Base-by-base conservation (phyloP, 2,797 vertebrate species). In the Sebastes oblongus region DNA sequence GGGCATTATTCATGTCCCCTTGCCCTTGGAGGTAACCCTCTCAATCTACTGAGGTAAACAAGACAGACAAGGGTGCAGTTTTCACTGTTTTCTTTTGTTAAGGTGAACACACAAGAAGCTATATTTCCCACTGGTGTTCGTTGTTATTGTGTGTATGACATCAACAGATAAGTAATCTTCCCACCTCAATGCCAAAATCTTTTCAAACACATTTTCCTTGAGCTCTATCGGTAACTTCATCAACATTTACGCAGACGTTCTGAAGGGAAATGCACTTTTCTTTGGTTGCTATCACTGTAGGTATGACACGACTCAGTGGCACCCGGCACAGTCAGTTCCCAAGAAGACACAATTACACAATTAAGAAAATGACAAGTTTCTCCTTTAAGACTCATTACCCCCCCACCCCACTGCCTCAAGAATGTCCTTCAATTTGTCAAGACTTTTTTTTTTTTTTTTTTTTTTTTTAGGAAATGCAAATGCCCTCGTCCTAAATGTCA, bases 21-120 rank as follows among this genome's bases (percentile, higher is more conserved):
- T 95, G 94, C 93, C 93, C 93, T 94, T 95, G 94, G 93, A 95
- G 95, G 92, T 94, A 94, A 94, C 94, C 91, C 92, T 92, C 89
- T 93, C 92, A 93, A 94, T 93, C 93, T 93, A 91, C 76, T 24
- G 86, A 84, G 82, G 90, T 93, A 94, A 95, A 94, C 91, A 93
- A 92, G 92, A 92, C 87, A 92, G 90, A 90, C 92, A 91, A 76
- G 86, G 86, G 86, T 90, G 87, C 86, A 85, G 75, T 90, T 91
- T 91, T 83, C 88, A 83, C 82, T 83, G 87, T 90, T 92, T 89
- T 90, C 88, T 91, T 46, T 91, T 90, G 88, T 87, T 84, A 91
- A 89, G 85, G 80, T 77, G 83, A 84, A 83, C 85, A 92, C 85
- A 91, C 88, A 94, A 86, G 81, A 85, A 84, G 77, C 78, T 78